Percentiles rank a stretch among this genome's conserved stretches.
These are phyloP conservation scores for Rhabdomys pumilio DNA, from an alignment of 2,797 vertebrate species.

Conservation along the genomic window DNA sequence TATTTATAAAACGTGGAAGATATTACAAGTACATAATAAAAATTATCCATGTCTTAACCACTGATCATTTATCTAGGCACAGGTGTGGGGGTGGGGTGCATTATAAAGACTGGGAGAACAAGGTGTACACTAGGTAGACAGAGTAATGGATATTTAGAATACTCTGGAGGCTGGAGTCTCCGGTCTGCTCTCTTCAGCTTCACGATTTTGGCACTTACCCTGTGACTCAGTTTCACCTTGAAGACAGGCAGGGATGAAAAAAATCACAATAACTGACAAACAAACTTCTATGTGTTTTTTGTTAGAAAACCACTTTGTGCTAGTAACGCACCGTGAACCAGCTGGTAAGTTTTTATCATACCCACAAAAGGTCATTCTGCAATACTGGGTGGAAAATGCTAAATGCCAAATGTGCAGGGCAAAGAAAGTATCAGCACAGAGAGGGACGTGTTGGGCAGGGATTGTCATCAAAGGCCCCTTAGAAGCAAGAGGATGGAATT, in stretches of 20 bases:
- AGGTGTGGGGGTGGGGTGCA: not conserved
- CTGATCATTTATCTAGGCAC: not conserved
- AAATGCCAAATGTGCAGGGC: slow-evolving; percentile 32
- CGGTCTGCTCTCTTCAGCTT: not conserved
- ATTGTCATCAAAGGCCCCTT: not conserved
- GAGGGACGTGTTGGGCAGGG: slow-evolving; percentile 12
- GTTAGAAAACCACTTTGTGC: slow-evolving; percentile 27
- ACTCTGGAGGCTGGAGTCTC: not conserved
- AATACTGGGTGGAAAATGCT: not conserved
- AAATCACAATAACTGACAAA: slow-evolving; percentile 13
- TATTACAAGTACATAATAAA: not conserved
- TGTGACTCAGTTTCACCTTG: slow-evolving; percentile 33
- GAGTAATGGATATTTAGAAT: too few species aligned
- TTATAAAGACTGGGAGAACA: not conserved
- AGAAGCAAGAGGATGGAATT: not conserved
- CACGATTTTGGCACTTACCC: not conserved
- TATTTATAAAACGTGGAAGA: slow-evolving; percentile 33
- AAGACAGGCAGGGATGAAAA: not conserved
- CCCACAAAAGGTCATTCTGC: slow-evolving; percentile 16
- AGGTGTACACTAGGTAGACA: not conserved
- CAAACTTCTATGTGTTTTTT: not conserved
- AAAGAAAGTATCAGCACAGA: not conserved
- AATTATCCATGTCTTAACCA: not conserved
- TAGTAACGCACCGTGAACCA: not conserved
- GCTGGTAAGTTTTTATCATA: slow-evolving; percentile 29